These are phyloP conservation scores for Solea solea DNA, from an alignment of 2,113 vertebrate species.

Conservation along the genomic window DNA sequence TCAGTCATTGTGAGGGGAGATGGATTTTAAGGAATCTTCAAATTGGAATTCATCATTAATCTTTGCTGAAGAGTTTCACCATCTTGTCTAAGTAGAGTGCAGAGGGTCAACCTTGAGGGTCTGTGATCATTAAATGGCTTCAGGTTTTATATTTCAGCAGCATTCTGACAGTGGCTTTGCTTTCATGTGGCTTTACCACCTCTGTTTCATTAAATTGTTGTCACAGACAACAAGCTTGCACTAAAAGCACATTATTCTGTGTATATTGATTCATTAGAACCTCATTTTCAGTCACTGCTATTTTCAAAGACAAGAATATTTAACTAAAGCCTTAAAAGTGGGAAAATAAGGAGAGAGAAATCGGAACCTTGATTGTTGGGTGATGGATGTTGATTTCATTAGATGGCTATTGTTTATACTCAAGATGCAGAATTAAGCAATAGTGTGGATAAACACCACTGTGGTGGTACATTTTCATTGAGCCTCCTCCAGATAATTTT, in stretches of 20 bases:
- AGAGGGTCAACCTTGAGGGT: neutral
- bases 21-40: neutral
- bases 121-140: neutral
- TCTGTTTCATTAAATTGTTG: neutral
- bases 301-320: no score
- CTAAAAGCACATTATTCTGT: neutral
- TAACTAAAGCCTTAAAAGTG: no score
- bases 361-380: no score
- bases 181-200: neutral
- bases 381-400: no score
- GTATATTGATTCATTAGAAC: neutral
- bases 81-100: constrained; percentile 5
- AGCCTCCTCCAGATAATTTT: no score
- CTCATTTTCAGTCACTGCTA: no score
- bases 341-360: no score
- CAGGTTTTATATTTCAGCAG: constrained; percentile 1
- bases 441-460: no score
- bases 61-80: constrained; percentile 3
- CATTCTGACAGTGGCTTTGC: no score
- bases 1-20: constrained; percentile 5
- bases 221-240: neutral
- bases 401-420: no score
- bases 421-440: no score
- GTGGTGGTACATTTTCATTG: no score
- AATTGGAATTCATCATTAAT: constrained; percentile 6